phyloP scores from a whole-genome alignment of 2,888 invertebrate species.

The Pammene aurita region DNA sequence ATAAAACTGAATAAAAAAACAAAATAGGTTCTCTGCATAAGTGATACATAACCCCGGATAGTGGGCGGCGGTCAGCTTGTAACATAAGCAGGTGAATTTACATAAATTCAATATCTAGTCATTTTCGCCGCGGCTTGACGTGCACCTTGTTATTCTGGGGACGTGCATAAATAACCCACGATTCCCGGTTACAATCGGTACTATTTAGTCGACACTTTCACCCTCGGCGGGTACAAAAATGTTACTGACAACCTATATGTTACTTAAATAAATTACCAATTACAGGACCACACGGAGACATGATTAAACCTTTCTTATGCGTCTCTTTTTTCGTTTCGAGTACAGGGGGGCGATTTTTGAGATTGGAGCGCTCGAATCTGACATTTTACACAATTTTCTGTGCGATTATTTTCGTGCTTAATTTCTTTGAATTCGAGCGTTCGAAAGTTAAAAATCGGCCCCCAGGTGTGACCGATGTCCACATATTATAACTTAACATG shows the following conservation, averaged over 20 bases:
- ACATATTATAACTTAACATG: no score
- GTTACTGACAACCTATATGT: background rate
- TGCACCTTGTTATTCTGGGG: slow-evolving; percentile 6
- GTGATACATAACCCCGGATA: background rate
- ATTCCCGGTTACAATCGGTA: slow-evolving; percentile 1
- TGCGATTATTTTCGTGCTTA: no score
- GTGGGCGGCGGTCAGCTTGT: slow-evolving; percentile 19
- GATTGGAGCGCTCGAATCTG: no score
- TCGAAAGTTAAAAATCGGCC: no score
- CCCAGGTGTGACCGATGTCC: no score
- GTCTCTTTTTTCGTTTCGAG: no score
- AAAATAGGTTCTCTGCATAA: slow-evolving; percentile 24
- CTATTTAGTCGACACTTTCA: background rate
- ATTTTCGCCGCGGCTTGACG: slow-evolving; percentile 1
- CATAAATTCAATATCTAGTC: slow-evolving; percentile 28
- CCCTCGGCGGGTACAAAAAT: background rate
- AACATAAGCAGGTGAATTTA: slow-evolving; percentile 17
- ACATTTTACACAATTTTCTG: no score
- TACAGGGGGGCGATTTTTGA: no score
- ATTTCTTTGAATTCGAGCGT: no score
- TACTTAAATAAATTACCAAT: background rate
- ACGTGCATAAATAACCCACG: background rate
- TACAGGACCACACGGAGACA: background rate
- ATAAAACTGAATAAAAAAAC: slow-evolving; percentile 19
- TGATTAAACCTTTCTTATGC: no score